A percentile compares a stretch with the other conserved stretches of the same genome.
Evolutionary conservation across 2,888 invertebrate species (phyloP).

Genomic region (Hirtodrosophila cameraria): DNA sequence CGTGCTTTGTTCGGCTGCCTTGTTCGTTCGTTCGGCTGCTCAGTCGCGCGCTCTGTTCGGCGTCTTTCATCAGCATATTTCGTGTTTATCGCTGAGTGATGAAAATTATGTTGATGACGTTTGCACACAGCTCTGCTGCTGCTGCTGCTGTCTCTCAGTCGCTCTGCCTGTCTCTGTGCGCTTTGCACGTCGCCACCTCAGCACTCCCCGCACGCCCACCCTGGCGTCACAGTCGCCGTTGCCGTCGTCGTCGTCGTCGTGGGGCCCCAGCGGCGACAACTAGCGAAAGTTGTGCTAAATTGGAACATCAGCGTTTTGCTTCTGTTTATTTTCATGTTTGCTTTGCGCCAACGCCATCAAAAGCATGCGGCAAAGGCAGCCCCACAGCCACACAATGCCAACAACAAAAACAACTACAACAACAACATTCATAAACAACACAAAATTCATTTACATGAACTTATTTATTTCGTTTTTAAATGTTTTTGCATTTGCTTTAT

Average conservation of each 20-base stretch:
- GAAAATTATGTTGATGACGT: constrained; percentile 79
- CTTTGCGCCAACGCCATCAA: constrained; percentile 37
- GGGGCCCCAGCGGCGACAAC: constrained; percentile 65
- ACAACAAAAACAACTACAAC: constrained; percentile 19
- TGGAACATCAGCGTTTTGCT: constrained; percentile 75
- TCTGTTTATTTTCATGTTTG: constrained; percentile 69
- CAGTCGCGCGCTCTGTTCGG: constrained; percentile 57
- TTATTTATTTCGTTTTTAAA: constrained; percentile 42
- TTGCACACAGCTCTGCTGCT: constrained; percentile 47
- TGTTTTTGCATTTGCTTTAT: not conserved
- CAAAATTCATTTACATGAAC: constrained; percentile 61
- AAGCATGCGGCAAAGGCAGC: constrained; percentile 4
- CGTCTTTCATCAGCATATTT: constrained; percentile 77
- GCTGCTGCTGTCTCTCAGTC: constrained; percentile 33
- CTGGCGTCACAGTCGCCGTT: not conserved
- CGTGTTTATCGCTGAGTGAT: constrained; percentile 74
- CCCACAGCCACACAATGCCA: too few species aligned
- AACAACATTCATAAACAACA: constrained; percentile 38
- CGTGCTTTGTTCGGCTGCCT: constrained; percentile 8
- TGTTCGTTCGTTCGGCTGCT: constrained; percentile 9
- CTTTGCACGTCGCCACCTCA: constrained; percentile 55
- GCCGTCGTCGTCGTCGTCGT: constrained; percentile 15
- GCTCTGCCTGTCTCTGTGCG: constrained; percentile 32
- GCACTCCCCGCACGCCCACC: constrained; percentile 14
- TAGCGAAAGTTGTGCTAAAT: constrained; percentile 78